A percentile compares a stretch with the other conserved stretches of the same genome.
Conservation (phyloP, 2,113 vertebrate genomes). For the Hirundichthys speculiger region DNA sequence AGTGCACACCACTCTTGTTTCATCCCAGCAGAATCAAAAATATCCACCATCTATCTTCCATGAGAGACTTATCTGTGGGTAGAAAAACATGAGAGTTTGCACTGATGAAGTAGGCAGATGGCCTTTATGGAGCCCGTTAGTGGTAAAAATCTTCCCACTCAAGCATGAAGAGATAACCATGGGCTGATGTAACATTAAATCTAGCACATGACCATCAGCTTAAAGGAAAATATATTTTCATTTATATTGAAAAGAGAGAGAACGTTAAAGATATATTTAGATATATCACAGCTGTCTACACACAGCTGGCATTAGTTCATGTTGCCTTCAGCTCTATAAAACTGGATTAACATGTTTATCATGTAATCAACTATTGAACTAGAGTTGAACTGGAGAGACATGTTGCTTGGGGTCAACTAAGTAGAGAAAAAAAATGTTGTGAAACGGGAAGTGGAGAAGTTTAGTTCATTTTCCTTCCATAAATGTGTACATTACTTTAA, state of each 20-base stretch:
- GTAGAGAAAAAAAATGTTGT: constrained; percentile 19
- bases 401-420: constrained; percentile 3
- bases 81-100: constrained; percentile 37
- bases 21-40: constrained; percentile 34
- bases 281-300: constrained; percentile 53
- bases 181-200: constrained; percentile 57
- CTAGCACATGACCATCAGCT: constrained; percentile 53
- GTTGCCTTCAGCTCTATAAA: constrained; percentile 38
- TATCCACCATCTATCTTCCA: constrained; percentile 17
- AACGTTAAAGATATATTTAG: constrained; percentile 37
- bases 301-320: constrained; percentile 48
- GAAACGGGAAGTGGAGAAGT: neutral
- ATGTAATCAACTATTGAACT: constrained; percentile 50
- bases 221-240: constrained; percentile 53
- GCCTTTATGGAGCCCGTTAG: constrained; percentile 62
- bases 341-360: constrained; percentile 51
- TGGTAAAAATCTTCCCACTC: constrained; percentile 57
- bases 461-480: too few species aligned
- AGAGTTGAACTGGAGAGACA: constrained; percentile 30
- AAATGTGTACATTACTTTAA: too few species aligned
- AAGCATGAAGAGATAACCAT: constrained; percentile 55
- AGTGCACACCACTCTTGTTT: constrained; percentile 13
- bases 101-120: constrained; percentile 66
- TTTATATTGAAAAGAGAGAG: constrained; percentile 37
- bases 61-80: constrained; percentile 39